Conservation (phyloP, 2,113 vertebrate genomes). For the Chiloscyllium plagiosum region DNA sequence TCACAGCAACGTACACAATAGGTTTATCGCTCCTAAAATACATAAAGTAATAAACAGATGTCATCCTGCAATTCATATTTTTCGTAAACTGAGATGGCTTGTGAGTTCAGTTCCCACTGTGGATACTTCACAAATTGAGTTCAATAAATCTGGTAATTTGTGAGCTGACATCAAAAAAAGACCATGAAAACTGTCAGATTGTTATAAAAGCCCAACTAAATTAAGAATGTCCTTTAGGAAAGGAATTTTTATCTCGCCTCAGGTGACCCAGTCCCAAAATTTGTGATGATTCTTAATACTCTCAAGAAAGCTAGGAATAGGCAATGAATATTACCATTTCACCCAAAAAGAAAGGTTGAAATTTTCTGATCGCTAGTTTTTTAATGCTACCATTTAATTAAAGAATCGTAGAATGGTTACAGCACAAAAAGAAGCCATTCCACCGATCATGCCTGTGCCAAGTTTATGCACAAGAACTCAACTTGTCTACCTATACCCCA, state of each 20-base stretch:
- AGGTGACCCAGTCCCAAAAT: background rate
- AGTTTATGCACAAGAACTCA: too few species aligned
- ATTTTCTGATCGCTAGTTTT: background rate
- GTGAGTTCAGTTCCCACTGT: background rate
- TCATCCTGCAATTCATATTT: background rate
- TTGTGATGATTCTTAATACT: background rate
- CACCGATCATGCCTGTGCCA: too few species aligned
- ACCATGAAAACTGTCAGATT: background rate
- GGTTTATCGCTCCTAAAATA: background rate
- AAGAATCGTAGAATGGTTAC: too few species aligned
- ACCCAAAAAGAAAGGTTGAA: background rate
- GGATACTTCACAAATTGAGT: background rate
- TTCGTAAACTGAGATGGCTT: background rate
- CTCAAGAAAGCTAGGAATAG: background rate
- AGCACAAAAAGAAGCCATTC: too few species aligned
- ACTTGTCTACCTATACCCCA: too few species aligned
- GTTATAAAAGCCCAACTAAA: background rate
- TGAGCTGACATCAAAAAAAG: background rate
- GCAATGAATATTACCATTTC: background rate
- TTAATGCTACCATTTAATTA: background rate
- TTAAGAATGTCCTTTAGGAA: background rate
- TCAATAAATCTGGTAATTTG: conserved; percentile 9
- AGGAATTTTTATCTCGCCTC: background rate
- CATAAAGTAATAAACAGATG: background rate
- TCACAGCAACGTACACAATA: background rate